Evolutionary conservation across 2,113 vertebrate species (phyloP), one percentile per base, ranked within the genome.

Genomic region (Trinectes maculatus): DNA sequence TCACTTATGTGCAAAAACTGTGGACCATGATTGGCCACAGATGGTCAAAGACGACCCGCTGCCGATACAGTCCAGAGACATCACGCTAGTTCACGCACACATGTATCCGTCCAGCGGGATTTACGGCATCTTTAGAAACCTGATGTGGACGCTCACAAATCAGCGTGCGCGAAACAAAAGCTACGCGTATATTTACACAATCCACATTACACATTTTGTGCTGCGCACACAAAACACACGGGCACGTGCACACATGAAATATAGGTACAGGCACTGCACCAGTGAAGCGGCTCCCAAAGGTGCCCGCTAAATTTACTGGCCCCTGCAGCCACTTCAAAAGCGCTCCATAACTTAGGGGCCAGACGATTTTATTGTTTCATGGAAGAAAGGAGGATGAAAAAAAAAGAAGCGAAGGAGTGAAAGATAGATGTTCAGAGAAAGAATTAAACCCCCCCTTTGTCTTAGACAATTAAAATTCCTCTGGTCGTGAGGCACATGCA

Each of bases 281-380:
- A 89, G 91, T 87, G 88, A 93, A 92, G 75, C 53, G 84, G 84
- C 84, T 86, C 93, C 91, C 95, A 92, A 93, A 96, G 95, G 93
- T 93, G 94, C 93, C 93, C 89, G 86, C 91, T 92, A 95, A 98
- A 98, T 98, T 98, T 98, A 98, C 95, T 93, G 91, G 90, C 93
- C 87, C 91, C 89, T 93, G 87, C 84, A 90, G 91, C 74, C 87
- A 95, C 96, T 95, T 98, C 96, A 98, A 98, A 98, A 92, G 90
- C 83, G 78, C 85, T 84, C 90, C 89, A 94, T 97, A 95, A 98
- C 94, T 95, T 94, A 93, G 93, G 80, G 83, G 92, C 83, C 93
- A 94, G 94, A 94, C 90, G 80, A 92, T 91, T 97, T 98, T 95
- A 96, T 94, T 93, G 92, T 94, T 94, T 92, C 39, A 16, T 89